These are phyloP conservation scores for Cygnus buccinator DNA, from an alignment of 2,113 vertebrate species.

Conservation along the genomic window DNA sequence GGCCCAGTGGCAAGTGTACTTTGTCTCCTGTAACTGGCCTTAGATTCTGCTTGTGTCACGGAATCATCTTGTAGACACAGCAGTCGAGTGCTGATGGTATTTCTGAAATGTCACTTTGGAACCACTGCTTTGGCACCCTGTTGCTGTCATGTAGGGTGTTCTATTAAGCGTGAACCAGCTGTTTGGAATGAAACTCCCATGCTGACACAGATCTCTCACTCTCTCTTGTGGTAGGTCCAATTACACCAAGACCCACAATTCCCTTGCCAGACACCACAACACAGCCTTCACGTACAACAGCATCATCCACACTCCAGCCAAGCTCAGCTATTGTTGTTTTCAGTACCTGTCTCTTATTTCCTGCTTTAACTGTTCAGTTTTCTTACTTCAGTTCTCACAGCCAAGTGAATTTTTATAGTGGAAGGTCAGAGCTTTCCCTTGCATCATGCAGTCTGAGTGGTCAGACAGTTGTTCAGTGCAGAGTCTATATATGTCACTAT, in stretches of 20 bases:
- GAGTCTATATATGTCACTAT: fast-evolving
- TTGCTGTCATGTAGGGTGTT: neutral
- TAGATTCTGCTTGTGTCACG: no score
- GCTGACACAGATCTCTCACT: no score
- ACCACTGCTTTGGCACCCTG: neutral
- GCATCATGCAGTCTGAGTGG: fast-evolving
- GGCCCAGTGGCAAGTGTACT: no score
- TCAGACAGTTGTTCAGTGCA: fast-evolving
- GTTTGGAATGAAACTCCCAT: no score
- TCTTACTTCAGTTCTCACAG: fast-evolving
- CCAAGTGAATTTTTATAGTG: fast-evolving
- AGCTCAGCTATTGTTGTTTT: neutral
- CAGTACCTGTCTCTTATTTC: neutral
- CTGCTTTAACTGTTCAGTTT: fast-evolving
- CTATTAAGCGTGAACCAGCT: no score
- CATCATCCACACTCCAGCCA: no score
- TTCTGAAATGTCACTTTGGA: neutral
- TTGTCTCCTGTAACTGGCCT: no score
- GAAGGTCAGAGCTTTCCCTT: fast-evolving
- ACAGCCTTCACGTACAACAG: fast-evolving
- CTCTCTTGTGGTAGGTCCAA: neutral
- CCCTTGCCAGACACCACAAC: neutral
- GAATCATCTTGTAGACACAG: no score
- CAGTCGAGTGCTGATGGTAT: no score
- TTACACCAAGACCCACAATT: neutral